Base-by-base conservation (phyloP, 2,797 vertebrate species). In the Galago senegalensis region DNA sequence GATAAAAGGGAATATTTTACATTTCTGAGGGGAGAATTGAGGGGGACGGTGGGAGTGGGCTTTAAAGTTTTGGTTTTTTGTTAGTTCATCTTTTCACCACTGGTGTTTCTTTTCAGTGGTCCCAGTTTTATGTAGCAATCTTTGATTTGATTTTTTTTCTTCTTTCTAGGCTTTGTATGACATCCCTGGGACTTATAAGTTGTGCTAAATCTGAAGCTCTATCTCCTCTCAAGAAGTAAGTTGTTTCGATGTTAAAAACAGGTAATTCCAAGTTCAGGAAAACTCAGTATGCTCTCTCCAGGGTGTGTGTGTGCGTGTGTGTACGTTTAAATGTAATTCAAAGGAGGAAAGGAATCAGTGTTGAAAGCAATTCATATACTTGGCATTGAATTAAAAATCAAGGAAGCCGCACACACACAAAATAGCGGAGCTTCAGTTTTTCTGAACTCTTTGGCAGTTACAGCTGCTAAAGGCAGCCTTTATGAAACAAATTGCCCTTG, bases 231-330 rank as follows among this genome's bases (percentile, higher is more conserved):
- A 60, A 94, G 46, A 31, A 87, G 14, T 80, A 63, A 73, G 75
- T 88, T 17, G 72, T 88, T 89, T 83, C 94, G 70, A 87, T 81
- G 16, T 80, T 87, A 69, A 92, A 95, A 87, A 67, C 83, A 85
- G 40, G 25, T 91, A 11, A n/a, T 69, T 67, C 37, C 18, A 85
- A 60, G 46, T 81, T 96, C 86, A 73, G 46, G 53, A 95, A 93
- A 96, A 85, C 25, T 46, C 70, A 80, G 31, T 65, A 43, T 3
- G 21, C 85, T 53, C 82, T 61, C 9, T 18, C 10, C 34, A 69
- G 4, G 5, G 53, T 14, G 5, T 18, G 34, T 49, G 49, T 56
- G 16, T 70, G 31, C 29, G 16, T n/a, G 29, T 70, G 17, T 89
- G 56, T 70, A 27, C 67, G 92, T 89, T 79, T 56, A 72, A 13